Base-by-base conservation (phyloP, 2,888 invertebrate genomes). In the Panzeria rudis region DNA sequence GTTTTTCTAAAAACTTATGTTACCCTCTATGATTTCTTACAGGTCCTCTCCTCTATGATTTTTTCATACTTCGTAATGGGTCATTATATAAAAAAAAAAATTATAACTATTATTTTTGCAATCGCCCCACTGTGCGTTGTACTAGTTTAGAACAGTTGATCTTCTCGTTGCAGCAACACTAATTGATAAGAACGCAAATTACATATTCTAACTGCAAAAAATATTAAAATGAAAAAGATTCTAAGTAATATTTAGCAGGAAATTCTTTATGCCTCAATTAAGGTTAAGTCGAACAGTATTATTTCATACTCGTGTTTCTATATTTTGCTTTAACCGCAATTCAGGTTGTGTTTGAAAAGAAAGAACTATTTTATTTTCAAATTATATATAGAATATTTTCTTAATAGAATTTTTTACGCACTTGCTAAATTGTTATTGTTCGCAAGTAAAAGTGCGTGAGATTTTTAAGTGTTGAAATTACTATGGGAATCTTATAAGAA, bases 181-280 rank as follows among this genome's bases (percentile, higher is more conserved):
- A 80, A 80, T 73, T 80, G 80, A 80, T 66, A 56, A 73, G 54
- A 80, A 66, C 50, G 59, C 73, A 80, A 80, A 80, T 80, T 68
- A 80, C 73, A 79, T 54, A 59, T 25, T 73, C 38, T 64, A 71
- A 79, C 52, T 64, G 35, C 32, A 52, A 41, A 61, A 72, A 32
- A 62, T 41, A 54, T 25, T 25, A 38, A 52, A 66, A 71, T 20
- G 32, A 52, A 78, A 62, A 41, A 20, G 35, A 50, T 71, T 62
- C 44, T 32, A 73, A 80, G 73, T 66, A 66, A 80, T 25, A 66
- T 72, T 72, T 47, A 69, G 47, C 76, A 82, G 82, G 82, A 82
- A 82, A 82, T 82, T 76, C 82, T 76, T 82, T 82, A 82, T 82
- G 62, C 44, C 69, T 82, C 76, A 82, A 82, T 82, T 82, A 76